phyloP scores from a whole-genome alignment of 2,113 vertebrate species.

The Pampusana beccarii region DNA sequence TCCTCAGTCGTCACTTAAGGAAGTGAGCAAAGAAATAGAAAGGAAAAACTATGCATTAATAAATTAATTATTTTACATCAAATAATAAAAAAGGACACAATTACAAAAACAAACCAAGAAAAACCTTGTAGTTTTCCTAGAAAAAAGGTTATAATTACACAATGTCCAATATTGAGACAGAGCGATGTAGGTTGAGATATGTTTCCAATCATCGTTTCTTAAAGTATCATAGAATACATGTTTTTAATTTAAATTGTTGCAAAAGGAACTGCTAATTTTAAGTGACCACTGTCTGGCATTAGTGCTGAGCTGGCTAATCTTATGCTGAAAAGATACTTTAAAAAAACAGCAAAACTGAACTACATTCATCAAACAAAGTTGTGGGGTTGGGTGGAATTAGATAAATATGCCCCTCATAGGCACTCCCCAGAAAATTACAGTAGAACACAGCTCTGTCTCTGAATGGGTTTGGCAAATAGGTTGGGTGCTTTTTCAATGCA shows the following conservation, averaged over 20 bases:
- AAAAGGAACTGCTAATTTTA: slow-evolving; percentile 72
- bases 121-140: slow-evolving; percentile 52
- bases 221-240: slow-evolving; percentile 15
- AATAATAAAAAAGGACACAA: slow-evolving; percentile 76
- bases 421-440: slow-evolving; percentile 74
- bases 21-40: slow-evolving; percentile 73
- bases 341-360: slow-evolving; percentile 58
- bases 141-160: slow-evolving; percentile 34
- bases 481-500: slow-evolving; percentile 28
- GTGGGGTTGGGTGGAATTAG: slow-evolving; percentile 63
- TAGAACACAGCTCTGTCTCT: slow-evolving; percentile 44
- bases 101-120: slow-evolving; percentile 66
- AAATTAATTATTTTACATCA: slow-evolving; percentile 85
- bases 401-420: slow-evolving; percentile 69
- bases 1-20: slow-evolving; percentile 64
- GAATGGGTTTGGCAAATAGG: slow-evolving; percentile 68
- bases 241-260: slow-evolving; percentile 64
- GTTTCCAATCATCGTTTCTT: slow-evolving; percentile 48
- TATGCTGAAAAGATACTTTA: slow-evolving; percentile 59
- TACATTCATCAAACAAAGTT: slow-evolving; percentile 72
- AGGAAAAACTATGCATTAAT: slow-evolving; percentile 80
- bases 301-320: slow-evolving; percentile 74
- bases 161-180: slow-evolving; percentile 5
- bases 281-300: slow-evolving; percentile 72
- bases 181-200: slow-evolving; percentile 1